Conservation (phyloP, 2,888 invertebrate species). For the Cheilosia soror region DNA sequence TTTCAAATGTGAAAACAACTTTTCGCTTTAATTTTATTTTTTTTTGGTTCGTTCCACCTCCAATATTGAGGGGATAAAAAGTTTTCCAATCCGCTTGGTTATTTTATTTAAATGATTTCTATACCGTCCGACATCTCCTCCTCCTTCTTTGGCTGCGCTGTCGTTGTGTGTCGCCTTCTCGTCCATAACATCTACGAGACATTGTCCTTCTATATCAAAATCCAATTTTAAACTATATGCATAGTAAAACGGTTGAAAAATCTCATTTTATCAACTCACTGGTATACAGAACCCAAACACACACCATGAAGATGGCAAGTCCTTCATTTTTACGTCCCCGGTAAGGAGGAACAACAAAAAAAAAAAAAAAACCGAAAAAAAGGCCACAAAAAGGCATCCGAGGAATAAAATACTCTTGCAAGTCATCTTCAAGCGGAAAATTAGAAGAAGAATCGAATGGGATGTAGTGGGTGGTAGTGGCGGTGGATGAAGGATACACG, state of each 20-base stretch:
- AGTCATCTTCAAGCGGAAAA: conserved; percentile 70
- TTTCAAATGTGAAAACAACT: conserved; percentile 39
- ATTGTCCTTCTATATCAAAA: conserved; percentile 61
- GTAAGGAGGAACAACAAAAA: conserved; percentile 5
- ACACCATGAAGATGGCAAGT: conserved; percentile 22
- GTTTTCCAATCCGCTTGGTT: conserved; percentile 59
- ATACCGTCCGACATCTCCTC: not conserved
- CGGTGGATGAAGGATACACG: not conserved
- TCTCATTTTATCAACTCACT: conserved; percentile 43
- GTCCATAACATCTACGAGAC: conserved; percentile 47
- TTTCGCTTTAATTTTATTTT: not conserved
- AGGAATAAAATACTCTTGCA: conserved; percentile 55
- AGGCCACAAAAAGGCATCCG: conserved; percentile 20
- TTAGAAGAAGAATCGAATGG: conserved; percentile 37
- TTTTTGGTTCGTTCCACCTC: conserved; percentile 18
- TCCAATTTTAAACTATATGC: conserved; percentile 61
- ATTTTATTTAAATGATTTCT: conserved; percentile 59
- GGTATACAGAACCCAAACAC: conserved; percentile 14
- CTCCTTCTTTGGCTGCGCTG: too few species aligned
- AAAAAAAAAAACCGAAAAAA: conserved; percentile 8
- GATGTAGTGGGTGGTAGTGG: not conserved
- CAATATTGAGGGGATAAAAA: conserved; percentile 39
- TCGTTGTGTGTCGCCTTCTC: not conserved
- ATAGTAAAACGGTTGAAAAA: conserved; percentile 62
- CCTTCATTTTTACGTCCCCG: conserved; percentile 46